Percentiles rank a stretch among this genome's conserved stretches.
These are phyloP conservation scores for Tenodera sinensis DNA, from an alignment of 2,888 invertebrate species.

Conservation along the genomic window DNA sequence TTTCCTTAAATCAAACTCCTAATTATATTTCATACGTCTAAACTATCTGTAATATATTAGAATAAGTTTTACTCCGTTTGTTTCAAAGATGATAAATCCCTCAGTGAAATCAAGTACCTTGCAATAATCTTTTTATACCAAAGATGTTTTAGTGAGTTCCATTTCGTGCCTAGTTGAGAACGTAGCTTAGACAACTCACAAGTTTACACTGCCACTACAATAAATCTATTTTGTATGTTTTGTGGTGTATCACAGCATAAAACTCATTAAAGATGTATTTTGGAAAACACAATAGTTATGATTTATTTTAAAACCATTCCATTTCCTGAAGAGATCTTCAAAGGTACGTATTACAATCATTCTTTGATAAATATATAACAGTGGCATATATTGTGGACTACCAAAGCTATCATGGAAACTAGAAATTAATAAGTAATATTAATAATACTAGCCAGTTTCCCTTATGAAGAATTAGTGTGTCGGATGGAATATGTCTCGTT, in stretches of 20 bases:
- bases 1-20: not conserved
- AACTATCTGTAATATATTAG: not conserved
- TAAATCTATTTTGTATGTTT: not conserved
- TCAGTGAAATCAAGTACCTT: not conserved
- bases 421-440: too few relatives aligned
- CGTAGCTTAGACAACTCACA: not conserved
- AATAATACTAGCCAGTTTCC: too few relatives aligned
- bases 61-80: not conserved
- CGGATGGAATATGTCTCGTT: too few relatives aligned
- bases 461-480: too few relatives aligned
- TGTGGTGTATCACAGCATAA: not conserved
- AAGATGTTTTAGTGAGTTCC: slow-evolving; percentile 15
- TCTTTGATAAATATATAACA: too few relatives aligned
- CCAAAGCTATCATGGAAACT: too few relatives aligned
- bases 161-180: not conserved
- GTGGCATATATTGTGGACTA: too few relatives aligned
- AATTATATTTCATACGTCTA: not conserved
- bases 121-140: slow-evolving; percentile 15
- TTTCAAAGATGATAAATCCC: not conserved
- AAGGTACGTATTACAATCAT: too few relatives aligned
- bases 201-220: not conserved
- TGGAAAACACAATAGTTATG: not conserved
- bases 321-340: too few relatives aligned
- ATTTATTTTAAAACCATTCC: not conserved
- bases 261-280: not conserved